phyloP scores from a whole-genome alignment of 2,888 invertebrate species.

The Ennomos fuscantarius region DNA sequence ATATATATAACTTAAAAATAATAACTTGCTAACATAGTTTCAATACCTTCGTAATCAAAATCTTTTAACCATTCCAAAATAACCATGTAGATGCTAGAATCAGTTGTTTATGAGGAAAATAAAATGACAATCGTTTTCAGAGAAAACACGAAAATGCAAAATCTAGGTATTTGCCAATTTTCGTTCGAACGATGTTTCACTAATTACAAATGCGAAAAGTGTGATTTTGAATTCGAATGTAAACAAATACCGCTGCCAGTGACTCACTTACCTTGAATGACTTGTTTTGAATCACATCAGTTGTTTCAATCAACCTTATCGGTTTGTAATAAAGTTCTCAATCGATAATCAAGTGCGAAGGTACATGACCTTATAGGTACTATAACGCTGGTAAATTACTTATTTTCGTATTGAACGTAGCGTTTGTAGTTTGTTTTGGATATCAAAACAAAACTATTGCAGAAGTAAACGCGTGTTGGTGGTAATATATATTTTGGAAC shows the following conservation, averaged over 20 bases:
- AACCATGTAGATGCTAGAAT: no score
- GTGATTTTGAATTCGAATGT: constrained; percentile 26
- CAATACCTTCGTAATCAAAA: no score
- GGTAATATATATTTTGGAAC: constrained; percentile 15
- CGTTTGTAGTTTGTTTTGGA: constrained; percentile 16
- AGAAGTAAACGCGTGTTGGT: constrained; percentile 21
- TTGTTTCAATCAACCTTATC: constrained; percentile 19
- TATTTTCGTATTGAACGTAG: constrained; percentile 13
- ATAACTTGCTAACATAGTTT: no score
- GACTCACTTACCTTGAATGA: constrained; percentile 33
- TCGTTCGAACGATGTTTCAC: constrained; percentile 11
- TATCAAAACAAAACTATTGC: constrained; percentile 28
- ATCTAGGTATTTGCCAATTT: neutral
- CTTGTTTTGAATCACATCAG: constrained; percentile 14
- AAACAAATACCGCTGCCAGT: constrained; percentile 28
- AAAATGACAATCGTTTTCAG: constrained; percentile 1
- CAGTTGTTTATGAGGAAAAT: neutral
- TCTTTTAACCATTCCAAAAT: no score
- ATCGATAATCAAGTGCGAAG: constrained; percentile 11
- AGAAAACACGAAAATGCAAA: neutral
- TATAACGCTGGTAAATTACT: constrained; percentile 1
- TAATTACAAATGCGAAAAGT: constrained; percentile 17
- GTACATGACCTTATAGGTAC: constrained; percentile 12
- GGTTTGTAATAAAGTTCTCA: constrained; percentile 18
- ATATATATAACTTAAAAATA: no score